A percentile compares a stretch with the other conserved stretches of the same genome.
Conservation (phyloP, 2,797 vertebrate species). For the Trachurus trachurus region DNA sequence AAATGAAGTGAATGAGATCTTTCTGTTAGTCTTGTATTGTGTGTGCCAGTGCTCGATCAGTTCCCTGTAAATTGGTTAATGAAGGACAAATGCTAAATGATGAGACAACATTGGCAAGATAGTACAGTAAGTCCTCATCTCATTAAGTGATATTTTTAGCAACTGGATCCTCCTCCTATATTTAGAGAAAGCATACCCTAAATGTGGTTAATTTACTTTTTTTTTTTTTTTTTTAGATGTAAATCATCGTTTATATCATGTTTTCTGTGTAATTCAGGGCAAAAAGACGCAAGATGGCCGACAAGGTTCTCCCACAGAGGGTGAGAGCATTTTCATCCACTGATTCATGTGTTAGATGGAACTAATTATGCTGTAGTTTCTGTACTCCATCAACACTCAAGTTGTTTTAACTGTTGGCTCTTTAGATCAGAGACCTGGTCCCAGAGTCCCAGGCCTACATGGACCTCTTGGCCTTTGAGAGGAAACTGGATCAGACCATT, state of each 20-base stretch:
- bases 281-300: conserved; percentile 98
- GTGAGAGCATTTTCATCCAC: conserved; percentile 76
- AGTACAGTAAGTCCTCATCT: background rate
- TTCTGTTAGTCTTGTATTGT: conserved; percentile 18
- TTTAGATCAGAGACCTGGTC: conserved; percentile 96
- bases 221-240: background rate
- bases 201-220: background rate
- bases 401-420: conserved; percentile 2
- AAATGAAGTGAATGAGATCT: conserved; percentile 18
- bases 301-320: conserved; percentile 98
- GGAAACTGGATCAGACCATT: conserved; percentile 99
- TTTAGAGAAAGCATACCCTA: background rate
- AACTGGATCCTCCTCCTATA: background rate
- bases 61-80: conserved; percentile 22
- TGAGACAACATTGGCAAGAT: conserved; percentile 5
- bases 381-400: background rate
- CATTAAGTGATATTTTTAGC: background rate
- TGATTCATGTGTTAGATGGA: background rate
- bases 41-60: background rate
- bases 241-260: conserved; percentile 10
- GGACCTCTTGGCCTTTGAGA: conserved; percentile 98
- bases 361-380: background rate
- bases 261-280: conserved; percentile 81
- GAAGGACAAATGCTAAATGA: conserved; percentile 17
- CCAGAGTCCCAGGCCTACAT: conserved; percentile 99